phyloP scores from a whole-genome alignment of 2,797 vertebrate species.

The Ctenopoma multispine region DNA sequence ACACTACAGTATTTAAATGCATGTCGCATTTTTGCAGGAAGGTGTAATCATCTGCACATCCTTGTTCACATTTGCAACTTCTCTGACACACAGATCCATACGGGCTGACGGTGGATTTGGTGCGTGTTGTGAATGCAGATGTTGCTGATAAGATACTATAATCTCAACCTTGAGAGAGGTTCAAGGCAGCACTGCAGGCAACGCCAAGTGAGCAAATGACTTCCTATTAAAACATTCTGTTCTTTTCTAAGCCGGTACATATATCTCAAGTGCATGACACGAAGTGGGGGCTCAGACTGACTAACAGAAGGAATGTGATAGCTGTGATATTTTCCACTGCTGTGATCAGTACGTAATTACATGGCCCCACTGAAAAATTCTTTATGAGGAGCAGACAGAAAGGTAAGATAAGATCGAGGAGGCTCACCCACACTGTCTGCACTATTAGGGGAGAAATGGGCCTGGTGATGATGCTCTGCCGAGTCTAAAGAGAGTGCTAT shows the following conservation, averaged over 20 bases:
- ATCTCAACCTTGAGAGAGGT: constrained; percentile 45
- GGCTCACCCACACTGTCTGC: constrained; percentile 70
- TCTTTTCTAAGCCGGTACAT: constrained; percentile 50
- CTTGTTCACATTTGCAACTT: constrained; percentile 28
- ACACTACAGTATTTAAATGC: constrained; percentile 12
- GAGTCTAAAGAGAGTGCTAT: constrained; percentile 60
- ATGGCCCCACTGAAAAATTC: constrained; percentile 65
- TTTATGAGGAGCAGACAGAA: constrained; percentile 64
- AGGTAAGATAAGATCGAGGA: constrained; percentile 70
- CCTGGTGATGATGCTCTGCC: constrained; percentile 71
- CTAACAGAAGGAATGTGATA: constrained; percentile 56
- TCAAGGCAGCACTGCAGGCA: constrained; percentile 55
- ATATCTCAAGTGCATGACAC: constrained; percentile 48
- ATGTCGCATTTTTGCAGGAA: constrained; percentile 11
- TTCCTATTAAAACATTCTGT: constrained; percentile 57
- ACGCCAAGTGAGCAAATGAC: constrained; percentile 43
- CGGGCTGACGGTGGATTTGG: constrained; percentile 22
- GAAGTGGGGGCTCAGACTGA: constrained; percentile 27
- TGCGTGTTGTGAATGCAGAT: constrained; percentile 53
- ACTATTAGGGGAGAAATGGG: constrained; percentile 79
- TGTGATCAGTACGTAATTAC: constrained; percentile 73
- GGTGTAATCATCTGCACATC: constrained; percentile 20
- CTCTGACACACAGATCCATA: constrained; percentile 24
- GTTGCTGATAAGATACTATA: constrained; percentile 47
- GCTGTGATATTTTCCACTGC: constrained; percentile 63